Conservation (phyloP, 2,113 vertebrate species). For the Phocoena phocoena region DNA sequence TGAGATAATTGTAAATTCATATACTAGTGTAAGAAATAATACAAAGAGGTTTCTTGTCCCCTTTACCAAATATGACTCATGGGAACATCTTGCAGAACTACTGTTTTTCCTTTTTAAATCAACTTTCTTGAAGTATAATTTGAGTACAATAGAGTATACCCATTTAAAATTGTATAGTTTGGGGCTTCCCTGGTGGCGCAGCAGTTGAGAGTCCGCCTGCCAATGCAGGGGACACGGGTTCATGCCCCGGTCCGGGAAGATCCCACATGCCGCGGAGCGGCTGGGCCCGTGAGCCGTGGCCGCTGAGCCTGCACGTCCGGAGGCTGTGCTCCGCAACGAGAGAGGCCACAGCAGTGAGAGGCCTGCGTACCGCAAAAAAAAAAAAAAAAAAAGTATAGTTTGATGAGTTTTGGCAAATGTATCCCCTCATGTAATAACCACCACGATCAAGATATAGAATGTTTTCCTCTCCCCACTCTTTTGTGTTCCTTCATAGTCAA, state of each 20-base stretch:
- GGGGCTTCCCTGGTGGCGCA: too few species aligned
- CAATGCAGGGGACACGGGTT: too few species aligned
- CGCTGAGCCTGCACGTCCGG: too few species aligned
- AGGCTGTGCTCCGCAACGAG: too few species aligned
- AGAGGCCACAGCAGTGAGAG: too few species aligned
- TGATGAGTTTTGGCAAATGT: not conserved
- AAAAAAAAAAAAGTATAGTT: not conserved
- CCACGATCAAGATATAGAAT: not conserved
- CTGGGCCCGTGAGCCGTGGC: too few species aligned
- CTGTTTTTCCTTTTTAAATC: not conserved
- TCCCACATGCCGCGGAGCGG: too few species aligned
- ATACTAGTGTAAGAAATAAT: not conserved
- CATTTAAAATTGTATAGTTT: not conserved
- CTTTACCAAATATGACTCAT: not conserved
- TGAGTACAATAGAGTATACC: not conserved
- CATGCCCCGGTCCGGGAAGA: too few species aligned
- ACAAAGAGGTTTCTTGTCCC: not conserved
- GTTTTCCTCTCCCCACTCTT: not conserved
- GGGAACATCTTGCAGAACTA: not conserved
- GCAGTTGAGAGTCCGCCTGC: too few species aligned
- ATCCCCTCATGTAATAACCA: not conserved
- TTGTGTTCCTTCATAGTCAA: accelerated
- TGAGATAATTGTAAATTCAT: not conserved
- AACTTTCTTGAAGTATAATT: not conserved
- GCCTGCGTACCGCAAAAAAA: too few species aligned